Evolutionary conservation across 2,113 vertebrate genomes (phyloP).

Genomic region (Strix uralensis): DNA sequence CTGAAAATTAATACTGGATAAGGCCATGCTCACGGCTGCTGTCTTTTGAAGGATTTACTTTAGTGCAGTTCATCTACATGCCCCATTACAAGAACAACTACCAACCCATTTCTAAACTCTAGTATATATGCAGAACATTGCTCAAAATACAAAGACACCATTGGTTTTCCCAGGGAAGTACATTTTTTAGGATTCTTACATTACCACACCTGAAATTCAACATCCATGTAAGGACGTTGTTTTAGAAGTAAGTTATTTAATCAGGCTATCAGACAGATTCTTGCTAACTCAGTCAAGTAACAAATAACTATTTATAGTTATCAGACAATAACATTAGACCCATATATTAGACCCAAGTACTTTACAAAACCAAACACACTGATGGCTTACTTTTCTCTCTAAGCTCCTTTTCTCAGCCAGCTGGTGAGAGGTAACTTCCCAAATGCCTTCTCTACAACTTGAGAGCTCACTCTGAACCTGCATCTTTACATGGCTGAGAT

Average conservation of each 20-base stretch:
- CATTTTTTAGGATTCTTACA: not conserved
- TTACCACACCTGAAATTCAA: not conserved
- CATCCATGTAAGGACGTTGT: not conserved
- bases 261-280: not conserved
- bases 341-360: not conserved
- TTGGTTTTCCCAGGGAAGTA: not conserved
- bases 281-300: not conserved
- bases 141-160: not conserved
- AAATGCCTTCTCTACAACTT: not conserved
- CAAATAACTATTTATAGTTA: not conserved
- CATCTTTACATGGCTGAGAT: not conserved
- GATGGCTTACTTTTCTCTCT: not conserved
- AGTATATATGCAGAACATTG: not conserved
- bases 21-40: not conserved
- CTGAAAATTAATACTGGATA: not conserved
- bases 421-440: not conserved
- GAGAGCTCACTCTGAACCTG: not conserved
- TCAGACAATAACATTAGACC: not conserved
- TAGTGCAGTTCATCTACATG: fast-evolving
- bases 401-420: not conserved
- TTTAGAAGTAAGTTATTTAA: not conserved
- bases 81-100: not conserved
- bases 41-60: not conserved
- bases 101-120: not conserved
- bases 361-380: not conserved